Percentiles rank a stretch among this genome's conserved stretches.
Evolutionary conservation across 2,797 vertebrate species (phyloP).

Genomic region (Thalassophryne amazonica): DNA sequence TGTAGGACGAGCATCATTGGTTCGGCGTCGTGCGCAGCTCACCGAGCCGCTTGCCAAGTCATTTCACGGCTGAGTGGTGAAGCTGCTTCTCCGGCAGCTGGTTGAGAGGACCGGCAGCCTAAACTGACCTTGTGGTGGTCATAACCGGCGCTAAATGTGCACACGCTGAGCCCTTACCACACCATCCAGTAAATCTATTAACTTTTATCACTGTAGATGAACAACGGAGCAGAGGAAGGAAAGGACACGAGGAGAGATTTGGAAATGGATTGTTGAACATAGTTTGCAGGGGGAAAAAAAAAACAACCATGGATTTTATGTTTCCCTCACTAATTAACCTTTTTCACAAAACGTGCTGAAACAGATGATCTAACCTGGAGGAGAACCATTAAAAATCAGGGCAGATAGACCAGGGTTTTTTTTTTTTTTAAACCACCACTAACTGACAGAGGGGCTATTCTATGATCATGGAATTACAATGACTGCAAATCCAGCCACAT

Average conservation of each 20-base stretch:
- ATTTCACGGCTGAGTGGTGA: constrained; percentile 78
- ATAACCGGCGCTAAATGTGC: constrained; percentile 66
- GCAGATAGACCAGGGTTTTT: too few species aligned
- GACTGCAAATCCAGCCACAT: too few species aligned
- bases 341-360: too few species aligned
- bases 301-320: too few species aligned
- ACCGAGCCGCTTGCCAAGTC: constrained; percentile 73
- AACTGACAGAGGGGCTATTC: too few species aligned
- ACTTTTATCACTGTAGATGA: constrained; percentile 59
- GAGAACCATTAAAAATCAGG: too few species aligned
- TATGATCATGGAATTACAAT: too few species aligned
- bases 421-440: too few species aligned
- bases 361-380: too few species aligned
- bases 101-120: constrained; percentile 72
- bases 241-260: constrained; percentile 55
- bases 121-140: constrained; percentile 78
- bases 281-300: constrained; percentile 1
- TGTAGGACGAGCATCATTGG: constrained; percentile 70
- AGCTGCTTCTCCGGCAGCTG: constrained; percentile 76
- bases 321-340: too few species aligned
- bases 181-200: constrained; percentile 64
- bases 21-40: constrained; percentile 64
- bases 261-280: background rate
- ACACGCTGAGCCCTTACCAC: constrained; percentile 56
- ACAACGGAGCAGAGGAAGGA: constrained; percentile 47